Evolutionary conservation across 2,113 vertebrate species (phyloP), one percentile per base, ranked within the genome.

Genomic region (Tetraodon nigroviridis): DNA sequence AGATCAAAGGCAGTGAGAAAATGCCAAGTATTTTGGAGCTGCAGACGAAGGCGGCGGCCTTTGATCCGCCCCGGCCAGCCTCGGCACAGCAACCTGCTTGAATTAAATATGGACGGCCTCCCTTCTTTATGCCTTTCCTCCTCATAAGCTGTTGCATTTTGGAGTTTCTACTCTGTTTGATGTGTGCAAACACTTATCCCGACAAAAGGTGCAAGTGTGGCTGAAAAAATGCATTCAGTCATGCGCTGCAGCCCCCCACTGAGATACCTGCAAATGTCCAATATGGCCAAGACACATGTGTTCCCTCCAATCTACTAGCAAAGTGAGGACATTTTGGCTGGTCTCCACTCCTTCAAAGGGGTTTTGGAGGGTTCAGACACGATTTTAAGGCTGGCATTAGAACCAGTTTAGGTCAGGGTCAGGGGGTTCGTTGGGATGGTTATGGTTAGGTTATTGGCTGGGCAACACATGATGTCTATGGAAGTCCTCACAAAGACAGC

Each of bases 1-100:
- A 81, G 86, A 91, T 90, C 89, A 91, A 92, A 90, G 87, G 76
- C 62, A 65, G 63, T 59, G 87, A 86, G 83, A 85, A 89, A 87
- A 87, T 81, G 81, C 80, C 86, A 88, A 92, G 89, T 86, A 84
- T 88, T 64, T 80, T 73, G 87, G 67, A 84, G 76, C 84, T 65
- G 70, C 66, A 78, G 75, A 81, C 81, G 84, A 83, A 83, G 61
- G 64, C 81, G 32, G 73, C 59, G 75, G 78, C 78, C 89, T 93
- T 92, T 93, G 89, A 93, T 92, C 89, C 89, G 72, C 56, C 80
- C 73, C 42, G 75, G 65, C 67, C 73, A 69, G 64, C 65, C 73
- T 72, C 57, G 69, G 68, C 47, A 74, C 75, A 84, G 77, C 75
- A 79, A 44, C 70, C 75, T 60, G 81, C 71, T 75, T 78, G 76